Evolutionary conservation across 2,888 invertebrate genomes (phyloP), one percentile per base, ranked within the genome.

Genomic region (Eristalis intricaria): DNA sequence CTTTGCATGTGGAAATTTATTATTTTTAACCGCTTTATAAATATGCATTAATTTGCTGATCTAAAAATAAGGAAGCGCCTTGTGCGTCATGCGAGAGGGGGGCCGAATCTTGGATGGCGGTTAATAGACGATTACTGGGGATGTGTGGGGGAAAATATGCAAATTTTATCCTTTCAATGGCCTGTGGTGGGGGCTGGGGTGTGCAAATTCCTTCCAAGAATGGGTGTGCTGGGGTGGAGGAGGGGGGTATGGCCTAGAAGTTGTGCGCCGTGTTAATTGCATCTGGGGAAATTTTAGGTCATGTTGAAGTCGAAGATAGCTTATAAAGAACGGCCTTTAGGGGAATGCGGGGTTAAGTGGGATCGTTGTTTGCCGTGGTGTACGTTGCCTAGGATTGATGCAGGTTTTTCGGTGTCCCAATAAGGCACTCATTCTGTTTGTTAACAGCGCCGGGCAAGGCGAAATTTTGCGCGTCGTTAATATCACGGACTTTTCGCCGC

Each of bases 11-110:
- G 61, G 11, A 75, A 78, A 74, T 74, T 63, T 83, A 83, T 87
- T 76, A 84, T 87, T 87, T 84, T 77, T 80, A 87, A 87, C 84
- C 66, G 76, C 79, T 79, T 84, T 84, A 84, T 84, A 76, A 87
- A 87, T 87, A 84, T 87, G 79, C 84, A 87, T 84, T 80, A 87
- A 84, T 79, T 87, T 76, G 70, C 43, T 75, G 79, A 64, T 84
- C 75, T 76, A 73, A 76, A 84, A 76, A 84, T 80, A 80, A 19
- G 66, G 32, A n/a, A 7, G 60, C n/a, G 40, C 19, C 22, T 4
- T 13, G 69, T 65, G 26, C 68, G 68, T 69, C 82, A 73, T 76
- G 61, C 7, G 50, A n/a, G n/a, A 7, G 70, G 38, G 26, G 13
- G 13, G 38, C n/a, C 29, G 15, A n/a, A 7, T 60, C 10, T 13